A percentile compares a stretch with the other conserved stretches of the same genome.
phyloP scores from a whole-genome alignment of 1,140 invertebrate genomes.

The Hyphantria cunea region DNA sequence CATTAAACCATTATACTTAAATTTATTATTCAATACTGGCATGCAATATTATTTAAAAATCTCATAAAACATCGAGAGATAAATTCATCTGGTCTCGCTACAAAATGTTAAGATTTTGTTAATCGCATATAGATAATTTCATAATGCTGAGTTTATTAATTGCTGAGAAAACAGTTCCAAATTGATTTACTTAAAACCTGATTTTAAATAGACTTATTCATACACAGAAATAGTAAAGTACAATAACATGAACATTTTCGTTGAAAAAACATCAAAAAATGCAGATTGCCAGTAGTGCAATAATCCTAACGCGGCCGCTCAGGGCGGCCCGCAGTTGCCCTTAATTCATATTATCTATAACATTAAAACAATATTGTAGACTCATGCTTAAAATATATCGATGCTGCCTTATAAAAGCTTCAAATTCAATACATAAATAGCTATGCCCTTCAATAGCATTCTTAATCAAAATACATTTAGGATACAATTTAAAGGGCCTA shows the following conservation, averaged over 20 bases:
- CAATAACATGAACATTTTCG: conserved; percentile 72
- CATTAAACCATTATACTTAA: conserved; percentile 77
- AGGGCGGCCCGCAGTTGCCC: conserved; percentile 51
- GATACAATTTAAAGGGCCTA: conserved; percentile 56
- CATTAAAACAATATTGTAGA: conserved; percentile 57
- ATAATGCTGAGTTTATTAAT: conserved; percentile 64
- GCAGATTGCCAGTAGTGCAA: conserved; percentile 61
- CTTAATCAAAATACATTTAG: conserved; percentile 57
- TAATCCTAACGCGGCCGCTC: conserved; percentile 43
- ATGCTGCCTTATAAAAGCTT: conserved; percentile 66
- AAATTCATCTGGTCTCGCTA: conserved; percentile 67
- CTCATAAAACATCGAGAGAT: conserved; percentile 69
- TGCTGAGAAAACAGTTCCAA: conserved; percentile 75
- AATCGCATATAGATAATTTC: conserved; percentile 57
- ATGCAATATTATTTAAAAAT: conserved; percentile 72
- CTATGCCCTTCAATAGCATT: conserved; percentile 52
- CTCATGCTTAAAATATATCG: conserved; percentile 65
- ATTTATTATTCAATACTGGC: conserved; percentile 77
- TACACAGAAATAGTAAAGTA: conserved; percentile 72
- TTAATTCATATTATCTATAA: conserved; percentile 71
- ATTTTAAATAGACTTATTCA: conserved; percentile 74
- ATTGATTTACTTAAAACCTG: conserved; percentile 77
- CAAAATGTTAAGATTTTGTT: conserved; percentile 66
- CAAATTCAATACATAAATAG: conserved; percentile 67
- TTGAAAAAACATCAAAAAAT: conserved; percentile 80